phyloP scores from a whole-genome alignment of 2,888 invertebrate species.

The Argyresthia albistria region DNA sequence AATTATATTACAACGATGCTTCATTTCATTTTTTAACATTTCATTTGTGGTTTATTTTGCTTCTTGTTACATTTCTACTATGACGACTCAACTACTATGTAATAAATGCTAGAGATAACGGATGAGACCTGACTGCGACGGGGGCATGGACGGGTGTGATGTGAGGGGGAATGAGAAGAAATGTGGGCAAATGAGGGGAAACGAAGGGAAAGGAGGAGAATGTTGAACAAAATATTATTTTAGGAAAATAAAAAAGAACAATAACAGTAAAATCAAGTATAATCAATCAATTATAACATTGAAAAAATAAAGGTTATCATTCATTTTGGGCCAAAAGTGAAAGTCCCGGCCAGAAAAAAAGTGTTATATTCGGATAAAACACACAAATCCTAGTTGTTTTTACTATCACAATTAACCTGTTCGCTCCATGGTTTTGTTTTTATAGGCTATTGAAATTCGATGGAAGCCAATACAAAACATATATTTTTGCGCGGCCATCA shows the following conservation, averaged over 20 bases:
- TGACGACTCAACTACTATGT: background rate
- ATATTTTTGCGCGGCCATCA: too few species aligned
- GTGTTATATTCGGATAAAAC: too few species aligned
- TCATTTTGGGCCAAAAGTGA: too few species aligned
- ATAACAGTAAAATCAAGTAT: background rate
- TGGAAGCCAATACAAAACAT: too few species aligned
- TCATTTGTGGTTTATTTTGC: constrained; percentile 4
- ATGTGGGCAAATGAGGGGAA: background rate
- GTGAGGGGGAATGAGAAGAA: background rate
- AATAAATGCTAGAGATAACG: background rate
- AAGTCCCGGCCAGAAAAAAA: too few species aligned
- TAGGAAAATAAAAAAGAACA: background rate
- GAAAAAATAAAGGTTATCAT: background rate
- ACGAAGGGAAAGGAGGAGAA: background rate
- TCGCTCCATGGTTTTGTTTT: too few species aligned
- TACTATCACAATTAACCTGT: too few species aligned
- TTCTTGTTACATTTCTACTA: constrained; percentile 2
- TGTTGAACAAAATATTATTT: background rate
- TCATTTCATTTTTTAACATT: constrained; percentile 3
- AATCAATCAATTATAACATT: background rate
- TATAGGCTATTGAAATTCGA: too few species aligned
- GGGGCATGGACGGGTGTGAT: background rate
- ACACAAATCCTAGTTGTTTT: too few species aligned
- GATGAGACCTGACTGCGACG: background rate
- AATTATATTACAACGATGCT: background rate